Evolutionary conservation across 2,797 vertebrate genomes (phyloP).

Genomic region (Vultur gryphus): DNA sequence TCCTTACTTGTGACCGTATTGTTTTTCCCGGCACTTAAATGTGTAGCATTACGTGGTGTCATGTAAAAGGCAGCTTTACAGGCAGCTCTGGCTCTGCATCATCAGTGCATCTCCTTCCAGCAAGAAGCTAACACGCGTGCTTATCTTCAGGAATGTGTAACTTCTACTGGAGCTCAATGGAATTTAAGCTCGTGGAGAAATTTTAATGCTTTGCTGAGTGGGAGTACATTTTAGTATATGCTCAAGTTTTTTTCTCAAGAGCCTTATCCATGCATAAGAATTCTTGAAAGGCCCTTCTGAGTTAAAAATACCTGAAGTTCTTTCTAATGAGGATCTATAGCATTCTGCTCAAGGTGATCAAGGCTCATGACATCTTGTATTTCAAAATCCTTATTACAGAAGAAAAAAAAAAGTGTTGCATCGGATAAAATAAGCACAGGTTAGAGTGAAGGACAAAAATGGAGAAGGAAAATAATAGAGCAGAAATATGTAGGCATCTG

Average conservation of each 20-base stretch:
- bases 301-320: slow-evolving; percentile 52
- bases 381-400: slow-evolving; percentile 3
- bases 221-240: background rate
- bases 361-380: background rate
- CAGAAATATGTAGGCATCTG: background rate
- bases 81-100: background rate
- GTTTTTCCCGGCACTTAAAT: background rate
- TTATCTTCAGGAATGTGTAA: background rate
- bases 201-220: background rate
- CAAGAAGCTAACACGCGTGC: background rate
- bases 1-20: background rate
- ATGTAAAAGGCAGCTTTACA: background rate
- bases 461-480: background rate
- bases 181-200: background rate
- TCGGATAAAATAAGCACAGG: background rate
- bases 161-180: background rate
- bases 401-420: background rate
- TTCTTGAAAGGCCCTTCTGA: slow-evolving; percentile 37
- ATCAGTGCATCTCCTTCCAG: background rate
- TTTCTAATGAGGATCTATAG: background rate
- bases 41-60: background rate
- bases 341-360: slow-evolving; percentile 15
- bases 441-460: background rate
- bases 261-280: background rate
- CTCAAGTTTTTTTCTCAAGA: slow-evolving; percentile 36